Evolutionary conservation across 1,140 invertebrate species (phyloP).

Genomic region (Megathymus violae): DNA sequence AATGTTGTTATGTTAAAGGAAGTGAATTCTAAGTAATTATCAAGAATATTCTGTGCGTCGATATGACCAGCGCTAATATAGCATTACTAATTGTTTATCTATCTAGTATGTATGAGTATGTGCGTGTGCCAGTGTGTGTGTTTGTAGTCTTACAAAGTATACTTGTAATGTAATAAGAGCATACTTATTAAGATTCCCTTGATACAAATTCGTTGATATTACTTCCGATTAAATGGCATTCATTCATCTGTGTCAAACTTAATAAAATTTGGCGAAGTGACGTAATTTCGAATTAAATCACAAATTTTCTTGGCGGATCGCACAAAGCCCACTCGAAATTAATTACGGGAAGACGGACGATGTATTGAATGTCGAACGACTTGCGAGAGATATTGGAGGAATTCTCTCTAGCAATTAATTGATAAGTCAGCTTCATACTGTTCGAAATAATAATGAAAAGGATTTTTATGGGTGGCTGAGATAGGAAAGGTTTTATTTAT

Average conservation of each 20-base stretch:
- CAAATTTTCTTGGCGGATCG: conserved; percentile 18
- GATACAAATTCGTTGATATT: too few relatives aligned
- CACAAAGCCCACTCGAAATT: conserved; percentile 37
- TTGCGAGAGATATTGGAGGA: conserved; percentile 27
- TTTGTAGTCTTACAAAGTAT: too few relatives aligned
- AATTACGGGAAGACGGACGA: conserved; percentile 34
- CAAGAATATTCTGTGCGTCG: too few relatives aligned
- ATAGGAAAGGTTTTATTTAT: not conserved
- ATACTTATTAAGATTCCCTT: too few relatives aligned
- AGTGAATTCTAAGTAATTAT: too few relatives aligned
- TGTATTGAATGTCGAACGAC: conserved; percentile 37
- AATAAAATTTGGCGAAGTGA: conserved; percentile 20
- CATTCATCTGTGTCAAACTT: conserved; percentile 6
- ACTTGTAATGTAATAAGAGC: too few relatives aligned
- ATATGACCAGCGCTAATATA: too few relatives aligned
- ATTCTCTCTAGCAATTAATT: conserved; percentile 37
- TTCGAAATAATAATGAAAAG: conserved; percentile 27
- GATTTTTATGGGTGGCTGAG: not conserved
- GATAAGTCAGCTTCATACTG: conserved; percentile 28
- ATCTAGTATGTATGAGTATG: too few relatives aligned
- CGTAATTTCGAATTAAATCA: conserved; percentile 25
- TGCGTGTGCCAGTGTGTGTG: too few relatives aligned
- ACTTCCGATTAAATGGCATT: not conserved
- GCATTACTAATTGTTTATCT: too few relatives aligned
- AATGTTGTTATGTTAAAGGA: too few relatives aligned